Conservation (phyloP, 1,140 invertebrate genomes). For the Platorchestia sp. region DNA sequence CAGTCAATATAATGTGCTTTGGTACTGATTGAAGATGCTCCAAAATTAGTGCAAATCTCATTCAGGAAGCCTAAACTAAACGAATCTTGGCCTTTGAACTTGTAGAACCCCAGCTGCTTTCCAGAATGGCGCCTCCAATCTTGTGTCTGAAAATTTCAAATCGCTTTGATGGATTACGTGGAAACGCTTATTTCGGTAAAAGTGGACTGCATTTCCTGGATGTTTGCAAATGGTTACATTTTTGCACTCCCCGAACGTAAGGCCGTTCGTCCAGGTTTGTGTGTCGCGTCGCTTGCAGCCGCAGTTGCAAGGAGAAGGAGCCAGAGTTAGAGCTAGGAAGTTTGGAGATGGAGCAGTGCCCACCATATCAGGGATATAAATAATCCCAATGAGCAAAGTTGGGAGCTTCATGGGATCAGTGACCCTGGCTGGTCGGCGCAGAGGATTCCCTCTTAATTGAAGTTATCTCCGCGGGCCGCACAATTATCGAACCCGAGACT, state of each 20-base stretch:
- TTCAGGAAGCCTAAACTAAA: neutral
- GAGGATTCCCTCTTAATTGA: constrained; percentile 30
- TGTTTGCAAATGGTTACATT: neutral
- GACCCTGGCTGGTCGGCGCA: neutral
- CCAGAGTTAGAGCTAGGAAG: neutral
- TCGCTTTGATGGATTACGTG: neutral
- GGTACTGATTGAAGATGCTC: neutral
- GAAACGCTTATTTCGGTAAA: neutral
- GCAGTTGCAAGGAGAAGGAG: neutral
- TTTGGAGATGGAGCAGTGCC: neutral
- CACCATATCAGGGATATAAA: constrained; percentile 18
- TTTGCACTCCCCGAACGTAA: neutral
- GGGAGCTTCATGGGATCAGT: constrained; percentile 6
- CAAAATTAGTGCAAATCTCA: neutral
- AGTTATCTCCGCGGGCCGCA: constrained; percentile 26
- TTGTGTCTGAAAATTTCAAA: neutral
- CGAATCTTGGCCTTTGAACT: neutral
- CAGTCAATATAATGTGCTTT: neutral
- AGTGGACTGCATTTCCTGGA: neutral
- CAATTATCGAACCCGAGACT: constrained; percentile 21
- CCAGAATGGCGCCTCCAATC: neutral
- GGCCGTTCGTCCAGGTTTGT: neutral
- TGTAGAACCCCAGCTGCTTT: neutral
- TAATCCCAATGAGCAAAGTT: constrained; percentile 15
- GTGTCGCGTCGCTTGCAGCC: neutral